Conservation (phyloP, 2,888 invertebrate species). For the Myopa tessellatipennis region DNA sequence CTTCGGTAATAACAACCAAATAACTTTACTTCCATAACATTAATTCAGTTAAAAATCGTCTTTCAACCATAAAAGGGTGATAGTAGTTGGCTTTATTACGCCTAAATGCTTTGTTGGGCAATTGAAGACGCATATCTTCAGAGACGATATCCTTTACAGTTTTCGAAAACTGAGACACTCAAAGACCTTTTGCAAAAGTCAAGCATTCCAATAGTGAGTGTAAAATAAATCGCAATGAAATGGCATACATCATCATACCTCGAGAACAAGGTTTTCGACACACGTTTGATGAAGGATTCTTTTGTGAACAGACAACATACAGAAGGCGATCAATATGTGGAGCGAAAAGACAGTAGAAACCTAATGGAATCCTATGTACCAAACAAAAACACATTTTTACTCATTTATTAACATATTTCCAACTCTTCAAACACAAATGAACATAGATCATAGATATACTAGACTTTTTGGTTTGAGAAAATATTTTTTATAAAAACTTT, state of each 20-base stretch:
- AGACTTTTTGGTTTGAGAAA: slow-evolving; percentile 17
- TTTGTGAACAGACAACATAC: slow-evolving; percentile 64
- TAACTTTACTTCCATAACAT: slow-evolving; percentile 6
- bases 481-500: slow-evolving; percentile 31
- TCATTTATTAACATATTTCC: slow-evolving; percentile 5
- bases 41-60: slow-evolving; percentile 13
- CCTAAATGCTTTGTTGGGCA: slow-evolving; percentile 65
- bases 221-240: slow-evolving; percentile 51
- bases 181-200: slow-evolving; percentile 64
- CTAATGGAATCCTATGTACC: slow-evolving; percentile 68
- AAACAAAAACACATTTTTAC: slow-evolving; percentile 6
- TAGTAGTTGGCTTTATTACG: neutral
- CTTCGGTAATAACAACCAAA: neutral
- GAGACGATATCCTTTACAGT: slow-evolving; percentile 61
- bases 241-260: slow-evolving; percentile 60
- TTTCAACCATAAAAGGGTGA: neutral
- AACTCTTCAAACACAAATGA: neutral
- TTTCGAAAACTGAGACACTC: slow-evolving; percentile 58
- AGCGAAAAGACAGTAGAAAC: slow-evolving; percentile 66
- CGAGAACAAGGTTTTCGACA: slow-evolving; percentile 67
- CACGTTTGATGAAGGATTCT: slow-evolving; percentile 65
- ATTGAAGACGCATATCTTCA: slow-evolving; percentile 61
- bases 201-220: slow-evolving; percentile 67
- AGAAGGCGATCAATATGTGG: slow-evolving; percentile 61
- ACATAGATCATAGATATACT: neutral